Conservation (phyloP, 2,797 vertebrate genomes). For the Aplochiton taeniatus region DNA sequence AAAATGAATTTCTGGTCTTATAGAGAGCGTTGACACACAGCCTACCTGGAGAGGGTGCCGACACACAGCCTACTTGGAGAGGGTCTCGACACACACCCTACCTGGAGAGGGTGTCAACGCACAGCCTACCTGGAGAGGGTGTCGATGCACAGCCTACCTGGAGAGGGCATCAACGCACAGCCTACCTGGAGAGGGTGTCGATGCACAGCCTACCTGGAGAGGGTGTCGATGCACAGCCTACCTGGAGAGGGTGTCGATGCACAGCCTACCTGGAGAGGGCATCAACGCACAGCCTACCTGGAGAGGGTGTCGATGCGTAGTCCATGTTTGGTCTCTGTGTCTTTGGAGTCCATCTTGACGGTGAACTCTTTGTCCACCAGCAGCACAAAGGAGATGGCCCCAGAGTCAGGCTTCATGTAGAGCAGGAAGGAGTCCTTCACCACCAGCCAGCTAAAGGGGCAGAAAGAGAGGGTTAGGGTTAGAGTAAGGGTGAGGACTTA, state of each 20-base stretch:
- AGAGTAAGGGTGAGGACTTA: too few species aligned
- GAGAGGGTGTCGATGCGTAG: conserved; percentile 91
- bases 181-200: conserved; percentile 94
- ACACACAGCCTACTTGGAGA: neutral
- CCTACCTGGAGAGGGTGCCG: neutral
- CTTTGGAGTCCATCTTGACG: conserved; percentile 91
- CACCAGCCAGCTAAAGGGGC: conserved; percentile 79
- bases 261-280: neutral
- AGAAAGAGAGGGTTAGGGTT: neutral
- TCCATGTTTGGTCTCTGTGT: conserved; percentile 91
- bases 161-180: too few species aligned
- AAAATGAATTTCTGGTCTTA: too few species aligned
- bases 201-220: conserved; percentile 89
- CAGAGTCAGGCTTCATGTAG: conserved; percentile 92
- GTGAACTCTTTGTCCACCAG: conserved; percentile 91
- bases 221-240: neutral
- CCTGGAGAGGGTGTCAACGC: too few species aligned
- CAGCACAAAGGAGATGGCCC: conserved; percentile 90
- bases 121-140: conserved; percentile 86
- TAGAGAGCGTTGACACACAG: neutral
- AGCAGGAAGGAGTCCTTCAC: conserved; percentile 90
- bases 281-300: conserved; percentile 72
- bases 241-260: neutral
- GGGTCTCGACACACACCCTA: conserved; percentile 2
- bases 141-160: conserved; percentile 88